Conservation (phyloP, 2,797 vertebrate genomes). For the Kryptopterus vitreolus region DNA sequence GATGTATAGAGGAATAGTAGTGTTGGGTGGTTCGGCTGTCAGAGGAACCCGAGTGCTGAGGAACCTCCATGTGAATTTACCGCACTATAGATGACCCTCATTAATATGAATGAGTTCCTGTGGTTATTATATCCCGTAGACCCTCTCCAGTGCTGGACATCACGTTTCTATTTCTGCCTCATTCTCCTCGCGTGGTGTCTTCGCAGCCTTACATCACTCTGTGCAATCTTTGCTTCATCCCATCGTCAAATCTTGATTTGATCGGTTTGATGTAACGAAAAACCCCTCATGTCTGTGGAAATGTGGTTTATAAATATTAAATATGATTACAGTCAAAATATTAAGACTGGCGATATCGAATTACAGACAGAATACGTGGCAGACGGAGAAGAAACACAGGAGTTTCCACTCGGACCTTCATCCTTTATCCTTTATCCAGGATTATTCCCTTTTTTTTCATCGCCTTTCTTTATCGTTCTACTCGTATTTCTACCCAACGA, state of each 20-base stretch:
- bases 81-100: background rate
- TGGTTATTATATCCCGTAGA: background rate
- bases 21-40: background rate
- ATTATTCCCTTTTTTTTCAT: background rate
- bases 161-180: background rate
- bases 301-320: background rate
- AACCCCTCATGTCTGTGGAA: background rate
- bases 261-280: background rate
- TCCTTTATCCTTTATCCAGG: background rate
- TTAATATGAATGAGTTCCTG: background rate
- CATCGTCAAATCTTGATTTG: background rate
- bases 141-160: background rate
- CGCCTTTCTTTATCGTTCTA: background rate
- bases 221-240: background rate
- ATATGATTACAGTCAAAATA: background rate
- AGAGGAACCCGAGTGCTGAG: background rate
- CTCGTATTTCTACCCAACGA: background rate
- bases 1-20: background rate
- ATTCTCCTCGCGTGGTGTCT: background rate
- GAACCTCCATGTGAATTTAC: background rate
- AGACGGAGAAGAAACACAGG: background rate
- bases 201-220: background rate
- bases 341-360: background rate
- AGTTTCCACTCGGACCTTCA: background rate
- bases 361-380: background rate